Evolutionary conservation across 1,140 invertebrate species (phyloP), one percentile per base, ranked within the genome.

Genomic region (Aphaenogaster floridana): DNA sequence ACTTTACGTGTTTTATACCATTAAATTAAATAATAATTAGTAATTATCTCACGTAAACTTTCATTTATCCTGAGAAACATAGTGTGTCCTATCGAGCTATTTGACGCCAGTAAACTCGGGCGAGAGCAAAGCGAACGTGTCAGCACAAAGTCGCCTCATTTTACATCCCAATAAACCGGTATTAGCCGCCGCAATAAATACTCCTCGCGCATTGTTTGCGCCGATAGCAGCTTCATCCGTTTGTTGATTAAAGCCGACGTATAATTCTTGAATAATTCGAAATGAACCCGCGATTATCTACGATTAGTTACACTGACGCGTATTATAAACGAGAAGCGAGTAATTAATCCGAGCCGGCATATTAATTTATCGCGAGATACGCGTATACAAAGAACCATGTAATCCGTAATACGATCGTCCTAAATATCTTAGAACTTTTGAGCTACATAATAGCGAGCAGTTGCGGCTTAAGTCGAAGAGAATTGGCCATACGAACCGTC

Each of bases 111-210:
- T 68, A 76, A 87, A 74, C 64, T 86, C 68, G 54, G 57, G 64
- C 69, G 64, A 72, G 74, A 88, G 76, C 86, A 87, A 92, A 93
- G 66, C 86, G 88, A 91, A 83, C 86, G 54, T 92, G 90, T 93
- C 92, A 92, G 91, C 91, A 91, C 77, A 72, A 88, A 88, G 81
- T 91, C 80, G 91, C 61, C 86, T 92, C 93, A 93, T 93, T 93
- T 93, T 93, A 93, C 93, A 93, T 93, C 83, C 92, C 92, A 93
- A 93, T 93, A 93, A 93, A 93, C 90, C 90, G 89, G 92, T 83
- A 93, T 93, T 93, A 93, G 91, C 89, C 87, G 39, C 50, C 84
- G 91, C 90, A 92, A 93, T 93, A 93, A 93, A 93, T 93, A 92
- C 90, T 91, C 86, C 21, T 71, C 76, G 81, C 66, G 87, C 74